These are phyloP conservation scores for Meliscaeva auricollis DNA, from an alignment of 2,888 invertebrate species.

Conservation along the genomic window DNA sequence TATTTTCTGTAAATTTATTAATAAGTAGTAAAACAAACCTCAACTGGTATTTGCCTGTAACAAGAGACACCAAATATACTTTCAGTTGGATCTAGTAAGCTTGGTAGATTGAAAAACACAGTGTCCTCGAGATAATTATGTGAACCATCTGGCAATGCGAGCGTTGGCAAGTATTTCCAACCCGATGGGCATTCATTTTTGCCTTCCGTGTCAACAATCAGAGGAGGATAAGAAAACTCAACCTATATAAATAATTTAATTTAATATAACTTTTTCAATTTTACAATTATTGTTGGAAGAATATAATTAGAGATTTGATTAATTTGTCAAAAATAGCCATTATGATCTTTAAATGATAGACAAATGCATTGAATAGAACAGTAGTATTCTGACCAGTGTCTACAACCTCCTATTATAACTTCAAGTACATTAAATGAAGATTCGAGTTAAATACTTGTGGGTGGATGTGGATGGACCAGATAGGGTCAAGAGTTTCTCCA, in stretches of 20 bases:
- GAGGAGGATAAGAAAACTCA: slow-evolving; percentile 96
- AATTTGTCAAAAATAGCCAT: too few species aligned
- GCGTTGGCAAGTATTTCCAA: slow-evolving; percentile 98
- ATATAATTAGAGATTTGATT: too few species aligned
- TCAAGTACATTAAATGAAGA: too few species aligned
- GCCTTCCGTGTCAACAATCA: slow-evolving; percentile 88
- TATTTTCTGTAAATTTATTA: neutral
- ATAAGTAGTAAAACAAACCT: slow-evolving; percentile 85
- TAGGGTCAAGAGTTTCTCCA: too few species aligned
- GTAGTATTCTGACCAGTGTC: too few species aligned
- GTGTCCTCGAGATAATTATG: slow-evolving; percentile 98
- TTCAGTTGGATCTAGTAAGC: slow-evolving; percentile 91
- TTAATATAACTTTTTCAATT: too few species aligned
- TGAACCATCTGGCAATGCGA: slow-evolving; percentile 98
- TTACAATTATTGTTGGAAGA: too few species aligned
- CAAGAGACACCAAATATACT: slow-evolving; percentile 98
- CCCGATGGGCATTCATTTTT: slow-evolving; percentile 92
- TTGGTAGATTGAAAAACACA: slow-evolving; percentile 97
- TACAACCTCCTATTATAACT: too few species aligned
- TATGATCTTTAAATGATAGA: too few species aligned
- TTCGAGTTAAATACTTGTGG: too few species aligned
- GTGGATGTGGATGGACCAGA: too few species aligned
- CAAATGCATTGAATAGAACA: too few species aligned
- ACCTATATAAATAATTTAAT: slow-evolving; percentile 85
- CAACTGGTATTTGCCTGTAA: slow-evolving; percentile 98